phyloP scores from a whole-genome alignment of 2,113 vertebrate species.

The Zosterops lateralis region DNA sequence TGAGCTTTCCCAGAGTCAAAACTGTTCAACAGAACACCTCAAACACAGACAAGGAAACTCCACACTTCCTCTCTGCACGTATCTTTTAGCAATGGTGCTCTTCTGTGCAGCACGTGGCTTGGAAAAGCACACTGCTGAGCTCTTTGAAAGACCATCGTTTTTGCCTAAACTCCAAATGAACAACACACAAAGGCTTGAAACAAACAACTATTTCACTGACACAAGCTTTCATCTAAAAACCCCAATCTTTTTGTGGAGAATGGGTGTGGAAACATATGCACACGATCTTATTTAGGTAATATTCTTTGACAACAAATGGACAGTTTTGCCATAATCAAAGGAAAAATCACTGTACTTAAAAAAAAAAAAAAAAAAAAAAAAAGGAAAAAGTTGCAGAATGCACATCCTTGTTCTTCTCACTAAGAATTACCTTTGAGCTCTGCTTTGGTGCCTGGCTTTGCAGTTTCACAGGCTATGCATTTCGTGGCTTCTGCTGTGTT shows the following conservation, averaged over 20 bases:
- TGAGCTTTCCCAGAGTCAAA: background rate
- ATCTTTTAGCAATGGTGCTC: background rate
- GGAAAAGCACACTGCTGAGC: background rate
- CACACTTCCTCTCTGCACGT: background rate
- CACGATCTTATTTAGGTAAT: background rate
- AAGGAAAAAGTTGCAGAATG: background rate
- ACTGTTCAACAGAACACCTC: background rate
- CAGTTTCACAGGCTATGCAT: slow-evolving; percentile 69
- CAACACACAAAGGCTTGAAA: background rate
- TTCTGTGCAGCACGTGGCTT: background rate
- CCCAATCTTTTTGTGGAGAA: background rate
- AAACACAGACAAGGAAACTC: background rate
- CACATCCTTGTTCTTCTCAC: background rate
- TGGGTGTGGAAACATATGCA: accelerated
- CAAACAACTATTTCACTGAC: background rate
- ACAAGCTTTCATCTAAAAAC: background rate
- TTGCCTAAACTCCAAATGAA: background rate
- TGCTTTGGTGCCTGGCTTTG: slow-evolving; percentile 76
- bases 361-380: background rate
- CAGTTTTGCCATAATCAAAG: background rate
- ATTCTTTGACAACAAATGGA: background rate
- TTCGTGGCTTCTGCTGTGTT: slow-evolving; percentile 73
- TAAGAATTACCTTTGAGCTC: slow-evolving; percentile 84
- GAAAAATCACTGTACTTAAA: background rate
- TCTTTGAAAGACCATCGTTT: background rate